A percentile compares a stretch with the other conserved stretches of the same genome.
Evolutionary conservation across 1,140 invertebrate species (phyloP).

Genomic region (Cydia strobilella): DNA sequence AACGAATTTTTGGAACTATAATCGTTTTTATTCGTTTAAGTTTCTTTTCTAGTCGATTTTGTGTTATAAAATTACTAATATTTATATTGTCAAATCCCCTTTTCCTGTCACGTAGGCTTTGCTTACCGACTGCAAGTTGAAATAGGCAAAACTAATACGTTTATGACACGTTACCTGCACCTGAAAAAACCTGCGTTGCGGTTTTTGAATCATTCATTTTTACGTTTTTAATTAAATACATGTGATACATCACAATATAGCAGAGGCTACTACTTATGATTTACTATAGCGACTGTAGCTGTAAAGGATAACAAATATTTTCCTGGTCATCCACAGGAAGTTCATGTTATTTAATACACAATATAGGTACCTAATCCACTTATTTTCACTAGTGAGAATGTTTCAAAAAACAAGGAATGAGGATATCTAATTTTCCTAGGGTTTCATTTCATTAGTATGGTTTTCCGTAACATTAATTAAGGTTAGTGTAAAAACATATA

Average conservation of each 20-base stretch:
- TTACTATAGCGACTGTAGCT: background rate
- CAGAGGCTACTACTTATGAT: too few relatives aligned
- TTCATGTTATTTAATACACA: background rate
- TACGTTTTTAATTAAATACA: too few relatives aligned
- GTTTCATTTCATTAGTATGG: background rate
- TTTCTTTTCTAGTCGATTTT: too few relatives aligned
- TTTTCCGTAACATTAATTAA: background rate
- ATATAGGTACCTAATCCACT: background rate
- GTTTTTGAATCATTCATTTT: too few relatives aligned
- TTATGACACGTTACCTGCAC: background rate
- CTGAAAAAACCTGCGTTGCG: too few relatives aligned
- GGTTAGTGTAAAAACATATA: background rate
- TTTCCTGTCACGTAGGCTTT: background rate
- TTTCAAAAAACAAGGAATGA: conserved; percentile 6
- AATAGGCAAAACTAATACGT: background rate
- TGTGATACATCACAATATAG: too few relatives aligned
- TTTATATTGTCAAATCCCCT: too few relatives aligned
- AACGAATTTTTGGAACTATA: too few relatives aligned
- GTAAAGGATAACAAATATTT: background rate
- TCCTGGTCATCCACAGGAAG: conserved; percentile 1
- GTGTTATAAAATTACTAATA: too few relatives aligned
- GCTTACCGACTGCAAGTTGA: background rate
- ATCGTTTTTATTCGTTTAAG: too few relatives aligned
- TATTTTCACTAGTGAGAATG: background rate
- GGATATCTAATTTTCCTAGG: background rate